Percentiles rank a stretch among this genome's conserved stretches.
These are phyloP conservation scores for Neuroterus valhalla DNA, from an alignment of 1,140 invertebrate species.

Conservation along the genomic window DNA sequence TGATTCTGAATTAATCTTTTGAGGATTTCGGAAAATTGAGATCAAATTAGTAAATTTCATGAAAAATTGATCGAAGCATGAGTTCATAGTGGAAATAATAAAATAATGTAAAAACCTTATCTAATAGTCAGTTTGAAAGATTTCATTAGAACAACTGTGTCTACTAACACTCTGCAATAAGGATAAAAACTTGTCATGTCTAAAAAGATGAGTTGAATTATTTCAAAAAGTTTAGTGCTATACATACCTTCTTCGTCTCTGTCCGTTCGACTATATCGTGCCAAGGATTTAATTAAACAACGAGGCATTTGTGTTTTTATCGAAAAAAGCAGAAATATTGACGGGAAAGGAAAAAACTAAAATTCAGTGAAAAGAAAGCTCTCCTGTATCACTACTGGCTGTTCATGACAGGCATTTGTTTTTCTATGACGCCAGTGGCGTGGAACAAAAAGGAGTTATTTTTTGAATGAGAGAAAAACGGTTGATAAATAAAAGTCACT, in stretches of 20 bases:
- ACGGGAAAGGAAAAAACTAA: not conserved
- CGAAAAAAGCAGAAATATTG: constrained; percentile 10
- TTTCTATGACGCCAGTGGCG: not conserved
- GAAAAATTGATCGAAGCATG: not conserved
- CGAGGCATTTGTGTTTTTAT: constrained; percentile 57
- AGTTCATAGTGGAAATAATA: not conserved
- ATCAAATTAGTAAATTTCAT: too few species aligned
- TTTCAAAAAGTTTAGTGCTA: not conserved
- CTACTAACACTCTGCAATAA: constrained; percentile 43
- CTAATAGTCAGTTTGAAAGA: not conserved
- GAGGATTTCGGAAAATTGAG: too few species aligned
- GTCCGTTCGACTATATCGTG: constrained; percentile 54
- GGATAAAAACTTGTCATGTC: constrained; percentile 24
- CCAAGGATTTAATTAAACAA: constrained; percentile 66
- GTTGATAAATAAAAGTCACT: not conserved
- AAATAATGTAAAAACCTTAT: not conserved
- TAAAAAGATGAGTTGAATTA: not conserved
- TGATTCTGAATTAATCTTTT: too few species aligned
- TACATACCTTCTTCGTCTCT: constrained; percentile 57
- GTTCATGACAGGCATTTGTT: constrained; percentile 10
- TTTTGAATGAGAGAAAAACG: not conserved
- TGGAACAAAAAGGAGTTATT: constrained; percentile 11
- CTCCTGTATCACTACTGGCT: constrained; percentile 16
- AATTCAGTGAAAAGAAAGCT: not conserved
- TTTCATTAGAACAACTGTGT: constrained; percentile 20